phyloP scores from a whole-genome alignment of 2,888 invertebrate species.

The Ceratothoa steindachneri region DNA sequence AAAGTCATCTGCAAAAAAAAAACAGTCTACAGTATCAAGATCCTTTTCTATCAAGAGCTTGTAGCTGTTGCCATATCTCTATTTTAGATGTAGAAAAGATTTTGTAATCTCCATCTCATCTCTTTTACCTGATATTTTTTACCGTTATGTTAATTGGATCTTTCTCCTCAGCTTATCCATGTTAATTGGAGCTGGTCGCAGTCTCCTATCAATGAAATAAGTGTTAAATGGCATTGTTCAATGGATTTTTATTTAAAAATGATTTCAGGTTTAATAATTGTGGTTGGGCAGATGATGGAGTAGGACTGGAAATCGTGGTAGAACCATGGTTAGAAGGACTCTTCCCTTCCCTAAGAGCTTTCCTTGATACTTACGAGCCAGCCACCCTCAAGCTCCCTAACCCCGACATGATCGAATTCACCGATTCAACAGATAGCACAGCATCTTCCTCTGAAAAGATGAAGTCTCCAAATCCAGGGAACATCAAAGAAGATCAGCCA shows the following conservation, averaged over 20 bases:
- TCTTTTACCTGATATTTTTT: too few relatives aligned
- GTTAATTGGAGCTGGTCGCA: too few relatives aligned
- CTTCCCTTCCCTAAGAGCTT: constrained; percentile 52
- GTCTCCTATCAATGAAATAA: too few relatives aligned
- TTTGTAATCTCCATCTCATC: too few relatives aligned
- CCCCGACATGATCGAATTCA: not conserved
- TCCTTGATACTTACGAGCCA: not conserved
- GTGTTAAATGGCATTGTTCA: too few relatives aligned
- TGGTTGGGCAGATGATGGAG: constrained; percentile 58
- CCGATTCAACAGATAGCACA: not conserved
- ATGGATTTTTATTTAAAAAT: not conserved
- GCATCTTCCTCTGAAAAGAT: not conserved
- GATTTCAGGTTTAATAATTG: constrained; percentile 53
- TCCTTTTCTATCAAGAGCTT: too few relatives aligned
- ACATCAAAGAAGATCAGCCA: not conserved
- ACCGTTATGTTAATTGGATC: too few relatives aligned
- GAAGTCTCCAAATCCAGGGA: not conserved
- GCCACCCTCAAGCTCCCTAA: not conserved
- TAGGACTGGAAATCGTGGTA: constrained; percentile 55
- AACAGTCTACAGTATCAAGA: too few relatives aligned
- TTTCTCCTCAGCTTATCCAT: too few relatives aligned
- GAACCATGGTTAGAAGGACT: constrained; percentile 59
- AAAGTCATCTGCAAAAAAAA: too few relatives aligned
- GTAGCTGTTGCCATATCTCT: too few relatives aligned
- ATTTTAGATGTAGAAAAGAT: too few relatives aligned